phyloP scores from a whole-genome alignment of 2,797 vertebrate genomes.

The Pantherophis vulpinus region DNA sequence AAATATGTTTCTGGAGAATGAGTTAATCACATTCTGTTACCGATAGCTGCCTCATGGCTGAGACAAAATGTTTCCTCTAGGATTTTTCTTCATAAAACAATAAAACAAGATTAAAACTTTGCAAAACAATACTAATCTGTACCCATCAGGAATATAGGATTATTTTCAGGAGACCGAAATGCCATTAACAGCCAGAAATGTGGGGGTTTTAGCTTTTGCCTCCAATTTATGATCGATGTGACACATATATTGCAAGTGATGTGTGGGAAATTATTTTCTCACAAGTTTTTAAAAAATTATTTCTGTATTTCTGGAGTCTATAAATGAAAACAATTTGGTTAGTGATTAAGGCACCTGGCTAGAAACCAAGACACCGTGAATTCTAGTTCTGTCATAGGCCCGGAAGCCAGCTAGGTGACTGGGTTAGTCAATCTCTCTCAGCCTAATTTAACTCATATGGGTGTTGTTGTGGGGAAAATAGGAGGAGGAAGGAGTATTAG shows the following conservation, averaged over 20 bases:
- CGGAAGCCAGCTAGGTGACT: background rate
- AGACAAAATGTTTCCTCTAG: background rate
- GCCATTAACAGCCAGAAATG: background rate
- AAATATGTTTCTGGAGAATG: background rate
- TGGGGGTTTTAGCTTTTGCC: background rate
- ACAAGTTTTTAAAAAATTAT: background rate
- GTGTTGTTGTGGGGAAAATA: background rate
- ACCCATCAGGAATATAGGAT: background rate
- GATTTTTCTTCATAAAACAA: background rate
- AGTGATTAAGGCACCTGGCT: background rate
- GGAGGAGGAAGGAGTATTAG: background rate
- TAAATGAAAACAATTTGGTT: conserved; percentile 12
- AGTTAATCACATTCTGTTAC: background rate
- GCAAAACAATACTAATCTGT: background rate
- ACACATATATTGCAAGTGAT: background rate
- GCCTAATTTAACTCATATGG: background rate
- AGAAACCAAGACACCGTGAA: background rate
- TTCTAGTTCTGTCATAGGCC: background rate
- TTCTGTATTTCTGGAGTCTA: conserved; percentile 24
- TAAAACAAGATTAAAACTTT: background rate
- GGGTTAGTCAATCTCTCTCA: background rate
- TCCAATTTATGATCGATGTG: conserved; percentile 9
- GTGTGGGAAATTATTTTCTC: conserved; percentile 9
- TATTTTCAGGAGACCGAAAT: background rate
- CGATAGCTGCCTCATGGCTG: background rate